phyloP scores from a whole-genome alignment of 1,140 invertebrate genomes.

The Pseudomyrmex pallidus region DNA sequence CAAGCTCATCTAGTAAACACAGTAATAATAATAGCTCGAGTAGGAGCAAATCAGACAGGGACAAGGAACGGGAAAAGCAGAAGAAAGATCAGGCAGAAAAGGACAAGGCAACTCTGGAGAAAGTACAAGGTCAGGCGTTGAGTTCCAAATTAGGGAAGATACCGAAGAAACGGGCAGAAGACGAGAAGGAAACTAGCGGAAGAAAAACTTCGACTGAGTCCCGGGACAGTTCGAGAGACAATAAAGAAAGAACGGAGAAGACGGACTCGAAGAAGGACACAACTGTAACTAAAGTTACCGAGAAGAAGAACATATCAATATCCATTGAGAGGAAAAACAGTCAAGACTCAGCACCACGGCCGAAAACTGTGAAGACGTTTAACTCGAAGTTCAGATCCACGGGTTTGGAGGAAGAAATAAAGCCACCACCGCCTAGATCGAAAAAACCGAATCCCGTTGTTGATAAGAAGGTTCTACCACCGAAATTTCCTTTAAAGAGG shows the following conservation, averaged over 20 bases:
- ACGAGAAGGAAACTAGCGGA: conserved; percentile 79
- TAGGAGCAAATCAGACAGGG: conserved; percentile 80
- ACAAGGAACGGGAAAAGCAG: conserved; percentile 84
- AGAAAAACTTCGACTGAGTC: conserved; percentile 79
- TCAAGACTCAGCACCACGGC: conserved; percentile 86
- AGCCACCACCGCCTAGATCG: conserved; percentile 90
- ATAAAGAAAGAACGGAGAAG: conserved; percentile 80
- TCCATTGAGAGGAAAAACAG: conserved; percentile 91
- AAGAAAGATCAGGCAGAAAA: conserved; percentile 87
- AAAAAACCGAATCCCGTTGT: conserved; percentile 75
- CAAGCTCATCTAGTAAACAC: conserved; percentile 83
- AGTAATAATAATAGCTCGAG: conserved; percentile 82
- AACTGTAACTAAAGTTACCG: conserved; percentile 67
- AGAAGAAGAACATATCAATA: conserved; percentile 90
- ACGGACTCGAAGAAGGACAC: conserved; percentile 77
- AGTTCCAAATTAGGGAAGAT: conserved; percentile 90
- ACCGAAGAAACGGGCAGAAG: conserved; percentile 88
- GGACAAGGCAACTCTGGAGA: conserved; percentile 89
- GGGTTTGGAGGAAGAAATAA: conserved; percentile 92
- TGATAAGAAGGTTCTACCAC: conserved; percentile 87
- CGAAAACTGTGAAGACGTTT: conserved; percentile 95
- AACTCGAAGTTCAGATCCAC: conserved; percentile 95
- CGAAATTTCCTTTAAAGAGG: conserved; percentile 87
- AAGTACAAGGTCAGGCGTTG: conserved; percentile 88
- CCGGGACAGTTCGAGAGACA: conserved; percentile 80